These are phyloP conservation scores for Odontothrips loti DNA, from an alignment of 2,888 invertebrate species.

Conservation along the genomic window DNA sequence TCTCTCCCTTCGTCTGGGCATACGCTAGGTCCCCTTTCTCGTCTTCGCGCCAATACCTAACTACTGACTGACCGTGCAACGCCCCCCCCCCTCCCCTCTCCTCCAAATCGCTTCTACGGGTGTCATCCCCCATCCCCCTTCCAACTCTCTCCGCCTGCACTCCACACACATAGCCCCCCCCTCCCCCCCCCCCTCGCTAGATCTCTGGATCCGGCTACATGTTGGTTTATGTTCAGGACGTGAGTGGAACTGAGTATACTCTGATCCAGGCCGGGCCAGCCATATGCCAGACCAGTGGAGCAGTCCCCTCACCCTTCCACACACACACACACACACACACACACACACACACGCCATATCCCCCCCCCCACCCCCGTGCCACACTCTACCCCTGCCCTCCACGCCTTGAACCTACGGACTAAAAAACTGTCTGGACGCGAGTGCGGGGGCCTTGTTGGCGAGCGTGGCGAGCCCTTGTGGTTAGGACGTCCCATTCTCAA, in stretches of 20 bases:
- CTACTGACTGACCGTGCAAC: background rate
- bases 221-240: constrained; percentile 26
- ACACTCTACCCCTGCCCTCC: too few relatives aligned
- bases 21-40: too few relatives aligned
- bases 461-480: too few relatives aligned
- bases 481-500: too few relatives aligned
- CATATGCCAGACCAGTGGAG: background rate
- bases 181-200: constrained; percentile 5
- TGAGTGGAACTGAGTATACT: constrained; percentile 20
- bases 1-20: too few relatives aligned
- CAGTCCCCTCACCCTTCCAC: background rate
- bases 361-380: too few relatives aligned
- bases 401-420: too few relatives aligned
- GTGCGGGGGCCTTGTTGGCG: too few relatives aligned
- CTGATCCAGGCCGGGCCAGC: constrained; percentile 7
- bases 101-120: background rate
- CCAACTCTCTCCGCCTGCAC: background rate
- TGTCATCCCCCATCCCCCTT: background rate
- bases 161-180: background rate
- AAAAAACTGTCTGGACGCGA: too few relatives aligned
- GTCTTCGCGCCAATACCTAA: too few relatives aligned
- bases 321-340: too few relatives aligned
- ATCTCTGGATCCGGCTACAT: constrained; percentile 4
- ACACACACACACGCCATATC: too few relatives aligned
- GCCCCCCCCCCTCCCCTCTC: background rate